Conservation (phyloP, 1,140 invertebrate species). For the Drosophila pectinifera region DNA sequence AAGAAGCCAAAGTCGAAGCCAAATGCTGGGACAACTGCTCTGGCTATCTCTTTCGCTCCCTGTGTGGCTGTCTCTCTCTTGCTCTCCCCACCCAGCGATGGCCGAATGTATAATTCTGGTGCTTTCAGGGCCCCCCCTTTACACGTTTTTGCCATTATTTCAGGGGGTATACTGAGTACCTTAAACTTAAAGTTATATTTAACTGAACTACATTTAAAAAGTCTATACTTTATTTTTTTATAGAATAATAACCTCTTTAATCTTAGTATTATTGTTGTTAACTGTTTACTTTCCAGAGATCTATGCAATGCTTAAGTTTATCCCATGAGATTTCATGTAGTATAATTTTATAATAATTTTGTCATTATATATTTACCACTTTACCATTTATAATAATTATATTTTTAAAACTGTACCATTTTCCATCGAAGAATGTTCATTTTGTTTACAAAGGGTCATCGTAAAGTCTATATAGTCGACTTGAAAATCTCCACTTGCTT, state of each 20-base stretch:
- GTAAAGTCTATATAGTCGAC: too few relatives aligned
- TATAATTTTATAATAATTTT: neutral
- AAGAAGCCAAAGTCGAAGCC: conserved; percentile 41
- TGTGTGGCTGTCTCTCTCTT: too few relatives aligned
- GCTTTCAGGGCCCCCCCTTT: neutral
- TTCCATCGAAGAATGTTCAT: neutral
- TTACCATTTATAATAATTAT: neutral
- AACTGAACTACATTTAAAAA: neutral
- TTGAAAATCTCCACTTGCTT: conserved; percentile 9
- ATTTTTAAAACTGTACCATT: neutral
- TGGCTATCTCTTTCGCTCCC: neutral
- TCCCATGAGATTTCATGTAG: too few relatives aligned
- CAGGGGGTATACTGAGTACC: neutral
- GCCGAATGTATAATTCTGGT: conserved; percentile 27
- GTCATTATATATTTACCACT: neutral
- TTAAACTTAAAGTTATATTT: too few relatives aligned
- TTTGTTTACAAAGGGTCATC: too few relatives aligned
- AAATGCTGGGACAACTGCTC: conserved; percentile 32
- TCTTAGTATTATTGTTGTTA: too few relatives aligned
- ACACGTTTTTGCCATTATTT: neutral
- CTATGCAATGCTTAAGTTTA: too few relatives aligned
- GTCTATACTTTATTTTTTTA: too few relatives aligned
- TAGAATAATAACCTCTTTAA: too few relatives aligned
- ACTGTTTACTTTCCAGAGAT: too few relatives aligned
- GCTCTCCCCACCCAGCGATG: too few relatives aligned